These are phyloP conservation scores for Tiliacea aurago DNA, from an alignment of 2,888 invertebrate genomes.

Conservation along the genomic window DNA sequence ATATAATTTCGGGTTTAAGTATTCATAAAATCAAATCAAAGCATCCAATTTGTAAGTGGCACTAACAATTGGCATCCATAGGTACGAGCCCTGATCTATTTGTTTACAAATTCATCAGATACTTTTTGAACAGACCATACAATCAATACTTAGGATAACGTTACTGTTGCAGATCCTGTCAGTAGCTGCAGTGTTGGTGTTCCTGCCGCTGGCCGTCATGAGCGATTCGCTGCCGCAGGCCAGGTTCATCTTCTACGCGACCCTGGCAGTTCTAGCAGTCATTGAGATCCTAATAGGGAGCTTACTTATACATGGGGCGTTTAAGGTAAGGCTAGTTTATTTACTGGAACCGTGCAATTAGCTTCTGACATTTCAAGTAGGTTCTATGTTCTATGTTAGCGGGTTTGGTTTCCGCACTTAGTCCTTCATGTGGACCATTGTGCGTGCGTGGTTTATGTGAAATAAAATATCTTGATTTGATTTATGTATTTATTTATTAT, in stretches of 20 bases:
- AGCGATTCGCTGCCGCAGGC: slow-evolving; percentile 67
- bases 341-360: no score
- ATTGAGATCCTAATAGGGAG: slow-evolving; percentile 73
- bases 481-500: background rate
- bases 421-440: no score
- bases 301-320: slow-evolving; percentile 78
- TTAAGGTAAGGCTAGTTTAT: slow-evolving; percentile 68
- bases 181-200: slow-evolving; percentile 69
- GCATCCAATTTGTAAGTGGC: background rate
- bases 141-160: slow-evolving; percentile 6
- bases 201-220: slow-evolving; percentile 72
- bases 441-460: no score
- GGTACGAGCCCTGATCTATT: background rate
- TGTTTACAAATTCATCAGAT: background rate
- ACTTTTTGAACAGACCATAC: background rate
- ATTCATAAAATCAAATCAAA: background rate
- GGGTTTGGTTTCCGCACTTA: no score
- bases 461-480: no score
- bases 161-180: slow-evolving; percentile 71
- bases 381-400: no score
- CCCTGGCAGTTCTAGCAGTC: slow-evolving; percentile 68
- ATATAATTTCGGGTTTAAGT: background rate
- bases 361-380: no score
- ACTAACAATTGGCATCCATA: background rate
- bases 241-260: slow-evolving; percentile 72